Conservation (phyloP, 2,888 invertebrate genomes). For the Lycophotia porphyrea region DNA sequence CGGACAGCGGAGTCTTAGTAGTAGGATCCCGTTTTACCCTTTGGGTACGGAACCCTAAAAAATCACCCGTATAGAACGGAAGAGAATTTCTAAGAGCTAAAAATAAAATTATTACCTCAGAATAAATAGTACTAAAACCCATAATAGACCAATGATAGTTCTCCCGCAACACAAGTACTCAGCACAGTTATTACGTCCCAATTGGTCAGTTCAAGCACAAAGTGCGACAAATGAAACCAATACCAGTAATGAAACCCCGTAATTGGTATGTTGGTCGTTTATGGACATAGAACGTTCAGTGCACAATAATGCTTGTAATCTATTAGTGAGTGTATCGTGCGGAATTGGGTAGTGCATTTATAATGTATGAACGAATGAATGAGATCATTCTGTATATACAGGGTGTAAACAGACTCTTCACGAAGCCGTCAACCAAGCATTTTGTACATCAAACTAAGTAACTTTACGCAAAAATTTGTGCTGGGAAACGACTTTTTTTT, state of each 20-base stretch:
- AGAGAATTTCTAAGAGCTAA: neutral
- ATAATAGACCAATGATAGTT: constrained; percentile 16
- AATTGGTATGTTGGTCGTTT: constrained; percentile 38
- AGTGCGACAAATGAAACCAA: constrained; percentile 37
- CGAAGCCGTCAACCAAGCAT: too few species aligned
- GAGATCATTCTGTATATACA: too few species aligned
- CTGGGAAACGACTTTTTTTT: too few species aligned
- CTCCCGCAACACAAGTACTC: neutral
- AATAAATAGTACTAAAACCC: neutral
- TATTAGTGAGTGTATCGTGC: constrained; percentile 8
- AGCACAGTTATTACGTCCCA: constrained; percentile 15
- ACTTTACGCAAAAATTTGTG: too few species aligned
- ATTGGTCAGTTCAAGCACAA: constrained; percentile 18
- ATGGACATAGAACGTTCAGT: neutral
- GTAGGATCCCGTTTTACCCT: too few species aligned
- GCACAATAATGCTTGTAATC: constrained; percentile 2
- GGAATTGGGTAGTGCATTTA: neutral
- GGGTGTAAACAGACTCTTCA: too few species aligned
- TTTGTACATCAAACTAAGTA: too few species aligned
- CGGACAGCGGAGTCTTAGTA: too few species aligned
- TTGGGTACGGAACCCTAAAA: too few species aligned
- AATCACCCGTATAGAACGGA: too few species aligned
- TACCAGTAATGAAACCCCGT: constrained; percentile 32
- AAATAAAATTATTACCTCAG: too few species aligned
- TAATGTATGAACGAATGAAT: neutral